These are phyloP conservation scores for Noctua fimbriata DNA, from an alignment of 2,888 invertebrate species.

Conservation along the genomic window DNA sequence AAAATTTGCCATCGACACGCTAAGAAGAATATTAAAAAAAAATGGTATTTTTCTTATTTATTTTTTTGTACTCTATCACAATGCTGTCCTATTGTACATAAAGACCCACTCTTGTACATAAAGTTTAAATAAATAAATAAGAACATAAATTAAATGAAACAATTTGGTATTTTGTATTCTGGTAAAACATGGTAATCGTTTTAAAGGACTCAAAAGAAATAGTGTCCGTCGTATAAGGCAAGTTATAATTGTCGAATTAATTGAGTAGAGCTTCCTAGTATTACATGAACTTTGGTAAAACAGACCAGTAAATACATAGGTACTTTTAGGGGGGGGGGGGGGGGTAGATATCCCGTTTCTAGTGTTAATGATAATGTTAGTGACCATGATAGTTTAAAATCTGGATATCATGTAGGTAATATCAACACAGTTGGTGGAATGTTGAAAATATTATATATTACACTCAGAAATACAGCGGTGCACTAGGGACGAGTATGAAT, in stretches of 20 bases:
- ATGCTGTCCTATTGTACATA: too few relatives aligned
- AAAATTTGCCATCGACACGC: too few relatives aligned
- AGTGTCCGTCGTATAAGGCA: background rate
- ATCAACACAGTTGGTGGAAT: conserved; percentile 23
- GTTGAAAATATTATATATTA: conserved; percentile 33
- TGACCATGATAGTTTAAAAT: too few relatives aligned
- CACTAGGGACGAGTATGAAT: conserved; percentile 43
- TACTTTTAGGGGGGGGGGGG: too few relatives aligned
- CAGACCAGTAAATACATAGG: too few relatives aligned
- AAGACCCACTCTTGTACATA: too few relatives aligned
- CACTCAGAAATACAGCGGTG: conserved; percentile 44
- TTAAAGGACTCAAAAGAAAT: background rate
- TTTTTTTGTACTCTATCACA: too few relatives aligned
- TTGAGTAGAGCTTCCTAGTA: background rate
- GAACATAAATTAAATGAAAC: background rate
- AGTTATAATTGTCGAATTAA: background rate
- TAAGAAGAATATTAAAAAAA: too few relatives aligned
- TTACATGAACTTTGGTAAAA: background rate
- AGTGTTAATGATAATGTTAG: too few relatives aligned
- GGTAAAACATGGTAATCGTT: background rate
- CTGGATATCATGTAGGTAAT: conserved; percentile 12
- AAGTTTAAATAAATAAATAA: too few relatives aligned
- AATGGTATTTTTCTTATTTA: too few relatives aligned
- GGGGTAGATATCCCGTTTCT: too few relatives aligned
- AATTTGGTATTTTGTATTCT: background rate